Base-by-base conservation (phyloP, 2,797 vertebrate species). In the Heliangelus exortis region DNA sequence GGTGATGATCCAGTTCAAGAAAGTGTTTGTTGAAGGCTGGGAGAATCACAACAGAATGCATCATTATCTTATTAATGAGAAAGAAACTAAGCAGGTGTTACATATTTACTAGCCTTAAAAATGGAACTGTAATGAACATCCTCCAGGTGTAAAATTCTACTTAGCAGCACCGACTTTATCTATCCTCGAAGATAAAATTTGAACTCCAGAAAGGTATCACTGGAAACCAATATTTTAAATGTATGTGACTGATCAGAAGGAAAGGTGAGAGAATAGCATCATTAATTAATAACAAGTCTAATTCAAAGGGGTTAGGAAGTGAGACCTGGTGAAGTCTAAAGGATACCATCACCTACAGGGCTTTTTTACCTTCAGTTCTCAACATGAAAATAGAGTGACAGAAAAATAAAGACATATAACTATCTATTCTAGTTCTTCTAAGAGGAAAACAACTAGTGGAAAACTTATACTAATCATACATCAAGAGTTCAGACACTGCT, bases 1-100 rank as follows among this genome's bases (percentile, higher is more conserved):
- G 91, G 21, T 86, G 85, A 96, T 69, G 91, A 95, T 66, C 58
- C 79, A 55, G 76, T 53, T 90, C 79, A 84, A 81, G 91, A 65
- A 34, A 28, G 39, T 43, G 75, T 47, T 77, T 90, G 67, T 80
- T 69, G 43, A 29, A 33, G 34, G 41, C 33, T 61, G 28, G 72
- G 72, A 91, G 18, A 94, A 31, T 45, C 75, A 65, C 54, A 77
- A 55, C 43, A 68, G 50, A 91, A 91, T 23, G 47, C 59, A 65
- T 71, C 87, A 48, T 95, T 83, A 89, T 72, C 47, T 78, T 58
- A 78, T 62, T 89, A 88, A 93, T 80, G 84, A 85, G 65, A 77
- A 85, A 55, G 57, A 72, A 92, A 83, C 45, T 10, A 68, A 81
- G 57, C 76, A 93, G 68, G 72, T 81, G 76, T 72, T 68, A 36